Evolutionary conservation across 2,888 invertebrate species (phyloP).

Genomic region (Apamea epomidion): DNA sequence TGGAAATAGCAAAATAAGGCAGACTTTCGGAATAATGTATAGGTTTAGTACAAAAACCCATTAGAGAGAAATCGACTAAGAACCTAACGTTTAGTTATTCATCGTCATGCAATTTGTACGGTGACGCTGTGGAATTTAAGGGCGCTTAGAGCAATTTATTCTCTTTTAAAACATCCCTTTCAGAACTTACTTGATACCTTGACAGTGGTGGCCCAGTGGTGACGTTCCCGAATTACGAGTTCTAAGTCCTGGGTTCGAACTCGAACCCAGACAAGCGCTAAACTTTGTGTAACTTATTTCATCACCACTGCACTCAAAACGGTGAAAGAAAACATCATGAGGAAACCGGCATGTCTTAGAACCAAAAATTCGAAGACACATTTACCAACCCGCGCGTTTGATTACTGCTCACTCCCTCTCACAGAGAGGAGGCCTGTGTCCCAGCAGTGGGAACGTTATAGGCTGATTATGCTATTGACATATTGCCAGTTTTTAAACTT

Average conservation of each 20-base stretch:
- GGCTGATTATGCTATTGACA: background rate
- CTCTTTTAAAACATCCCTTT: constrained; percentile 1
- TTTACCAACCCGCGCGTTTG: too few species aligned
- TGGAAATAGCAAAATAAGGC: background rate
- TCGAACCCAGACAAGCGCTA: background rate
- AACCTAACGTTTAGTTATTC: background rate
- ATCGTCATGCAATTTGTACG: constrained; percentile 32
- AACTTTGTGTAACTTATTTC: background rate
- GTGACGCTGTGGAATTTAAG: constrained; percentile 24
- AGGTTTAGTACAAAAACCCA: background rate
- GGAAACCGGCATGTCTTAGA: background rate
- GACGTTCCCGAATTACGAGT: background rate
- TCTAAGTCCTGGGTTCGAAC: too few species aligned
- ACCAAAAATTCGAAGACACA: background rate
- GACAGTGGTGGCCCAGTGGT: too few species aligned
- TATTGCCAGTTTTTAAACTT: background rate
- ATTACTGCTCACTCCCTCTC: too few species aligned
- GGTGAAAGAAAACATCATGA: background rate
- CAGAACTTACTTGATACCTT: background rate
- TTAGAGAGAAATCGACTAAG: constrained; percentile 12
- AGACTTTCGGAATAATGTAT: background rate
- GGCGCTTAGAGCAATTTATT: background rate
- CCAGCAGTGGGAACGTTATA: background rate
- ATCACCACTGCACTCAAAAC: background rate
- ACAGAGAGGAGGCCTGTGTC: background rate